Evolutionary conservation across 2,797 vertebrate genomes (phyloP).

Genomic region (Xiphophorus birchmanni): DNA sequence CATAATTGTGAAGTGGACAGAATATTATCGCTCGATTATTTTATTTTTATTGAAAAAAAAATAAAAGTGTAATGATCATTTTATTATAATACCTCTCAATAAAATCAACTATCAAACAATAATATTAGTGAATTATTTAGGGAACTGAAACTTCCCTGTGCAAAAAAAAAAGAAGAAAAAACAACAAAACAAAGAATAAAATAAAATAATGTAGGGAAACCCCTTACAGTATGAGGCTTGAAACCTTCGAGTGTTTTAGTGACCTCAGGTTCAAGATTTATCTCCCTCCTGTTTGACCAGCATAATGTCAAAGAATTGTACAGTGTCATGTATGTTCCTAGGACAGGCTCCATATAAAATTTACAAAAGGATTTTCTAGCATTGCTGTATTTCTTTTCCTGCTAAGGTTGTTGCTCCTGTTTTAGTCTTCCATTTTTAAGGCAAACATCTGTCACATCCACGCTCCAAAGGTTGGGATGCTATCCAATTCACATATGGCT

Average conservation of each 20-base stretch:
- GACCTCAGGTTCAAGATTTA: neutral
- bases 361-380: neutral
- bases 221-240: neutral
- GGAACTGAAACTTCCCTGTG: neutral
- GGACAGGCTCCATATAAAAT: neutral
- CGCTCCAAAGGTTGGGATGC: slow-evolving; percentile 73
- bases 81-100: neutral
- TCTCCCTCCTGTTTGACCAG: neutral
- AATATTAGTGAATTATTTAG: neutral
- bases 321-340: neutral
- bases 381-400: slow-evolving; percentile 45
- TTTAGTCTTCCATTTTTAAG: slow-evolving; percentile 68
- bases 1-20: neutral
- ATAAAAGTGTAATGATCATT: neutral
- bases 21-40: neutral
- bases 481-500: slow-evolving; percentile 78
- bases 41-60: neutral
- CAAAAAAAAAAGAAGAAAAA: too few species aligned
- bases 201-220: neutral
- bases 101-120: neutral
- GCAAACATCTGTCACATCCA: slow-evolving; percentile 80
- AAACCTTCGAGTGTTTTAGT: neutral
- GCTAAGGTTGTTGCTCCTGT: slow-evolving; percentile 60
- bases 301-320: neutral
- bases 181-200: too few species aligned